phyloP scores from a whole-genome alignment of 2,888 invertebrate genomes.

The Fragum fragum region DNA sequence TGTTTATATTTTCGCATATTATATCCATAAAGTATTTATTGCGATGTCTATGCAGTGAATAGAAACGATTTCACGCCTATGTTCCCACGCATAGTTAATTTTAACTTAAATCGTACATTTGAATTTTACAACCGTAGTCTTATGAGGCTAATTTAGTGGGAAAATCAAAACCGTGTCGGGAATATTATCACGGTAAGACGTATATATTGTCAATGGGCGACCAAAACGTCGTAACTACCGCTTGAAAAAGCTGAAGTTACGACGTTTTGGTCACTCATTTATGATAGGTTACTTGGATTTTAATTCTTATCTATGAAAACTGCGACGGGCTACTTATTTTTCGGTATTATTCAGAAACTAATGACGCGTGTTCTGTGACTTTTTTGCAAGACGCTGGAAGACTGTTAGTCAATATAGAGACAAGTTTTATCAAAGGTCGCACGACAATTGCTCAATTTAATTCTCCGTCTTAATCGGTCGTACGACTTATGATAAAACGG shows the following conservation, averaged over 20 bases:
- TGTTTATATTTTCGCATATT: constrained; percentile 21
- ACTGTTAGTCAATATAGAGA: too few relatives aligned
- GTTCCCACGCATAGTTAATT: constrained; percentile 30
- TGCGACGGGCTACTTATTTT: too few relatives aligned
- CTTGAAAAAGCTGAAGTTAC: not conserved
- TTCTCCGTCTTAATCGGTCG: too few relatives aligned
- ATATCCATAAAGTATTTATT: constrained; percentile 29
- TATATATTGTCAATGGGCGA: not conserved
- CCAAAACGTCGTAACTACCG: not conserved
- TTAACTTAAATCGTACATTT: constrained; percentile 29
- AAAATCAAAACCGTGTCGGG: constrained; percentile 27
- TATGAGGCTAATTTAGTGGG: constrained; percentile 30
- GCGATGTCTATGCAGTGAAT: constrained; percentile 29
- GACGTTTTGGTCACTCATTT: not conserved
- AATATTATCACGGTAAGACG: not conserved
- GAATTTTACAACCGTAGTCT: constrained; percentile 13
- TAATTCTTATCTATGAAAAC: too few relatives aligned
- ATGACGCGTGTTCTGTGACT: too few relatives aligned
- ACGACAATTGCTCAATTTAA: too few relatives aligned
- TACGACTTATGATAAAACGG: too few relatives aligned
- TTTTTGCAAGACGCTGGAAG: too few relatives aligned
- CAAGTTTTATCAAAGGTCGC: too few relatives aligned
- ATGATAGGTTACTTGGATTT: too few relatives aligned
- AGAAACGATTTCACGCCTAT: constrained; percentile 43
- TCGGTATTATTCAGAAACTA: too few relatives aligned